These are phyloP conservation scores for Kryptolebias marmoratus DNA, from an alignment of 2,113 vertebrate genomes.

Conservation along the genomic window DNA sequence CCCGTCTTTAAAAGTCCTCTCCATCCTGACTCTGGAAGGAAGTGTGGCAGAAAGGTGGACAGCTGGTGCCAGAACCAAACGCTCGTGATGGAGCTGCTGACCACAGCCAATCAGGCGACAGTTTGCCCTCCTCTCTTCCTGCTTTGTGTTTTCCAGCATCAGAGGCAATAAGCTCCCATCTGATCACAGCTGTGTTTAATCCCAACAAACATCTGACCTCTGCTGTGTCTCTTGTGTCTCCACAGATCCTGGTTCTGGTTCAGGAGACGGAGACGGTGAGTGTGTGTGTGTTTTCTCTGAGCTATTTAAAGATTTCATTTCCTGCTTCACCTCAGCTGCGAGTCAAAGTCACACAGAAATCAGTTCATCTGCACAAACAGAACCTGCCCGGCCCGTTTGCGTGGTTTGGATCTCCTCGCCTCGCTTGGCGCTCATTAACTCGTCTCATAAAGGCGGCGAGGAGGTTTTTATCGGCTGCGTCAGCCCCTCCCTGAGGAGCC, in stretches of 20 bases:
- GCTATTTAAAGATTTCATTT: conserved; percentile 40
- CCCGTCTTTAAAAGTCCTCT: neutral
- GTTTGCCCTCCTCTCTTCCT: no score
- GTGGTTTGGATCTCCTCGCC: no score
- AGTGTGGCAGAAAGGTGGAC: conserved; percentile 43
- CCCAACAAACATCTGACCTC: neutral
- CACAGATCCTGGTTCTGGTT: conserved; percentile 75
- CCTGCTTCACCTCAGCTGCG: conserved; percentile 11
- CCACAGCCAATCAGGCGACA: conserved; percentile 8
- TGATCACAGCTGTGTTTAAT: neutral
- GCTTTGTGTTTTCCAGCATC: no score
- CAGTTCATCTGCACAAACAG: neutral
- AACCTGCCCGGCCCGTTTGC: no score
- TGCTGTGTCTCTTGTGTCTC: conserved; percentile 44
- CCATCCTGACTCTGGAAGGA: conserved; percentile 38
- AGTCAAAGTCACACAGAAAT: conserved; percentile 45
- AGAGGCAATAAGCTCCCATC: no score
- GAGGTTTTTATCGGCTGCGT: no score
- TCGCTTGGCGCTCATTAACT: no score
- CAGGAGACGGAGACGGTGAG: conserved; percentile 75
- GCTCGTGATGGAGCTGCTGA: conserved; percentile 43
- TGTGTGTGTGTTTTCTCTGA: conserved; percentile 6
- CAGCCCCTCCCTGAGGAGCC: conserved; percentile 12
- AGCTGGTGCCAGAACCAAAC: conserved; percentile 20
- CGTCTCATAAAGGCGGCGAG: no score